Conservation (phyloP, 1,140 invertebrate species). For the Pomacea maculata region DNA sequence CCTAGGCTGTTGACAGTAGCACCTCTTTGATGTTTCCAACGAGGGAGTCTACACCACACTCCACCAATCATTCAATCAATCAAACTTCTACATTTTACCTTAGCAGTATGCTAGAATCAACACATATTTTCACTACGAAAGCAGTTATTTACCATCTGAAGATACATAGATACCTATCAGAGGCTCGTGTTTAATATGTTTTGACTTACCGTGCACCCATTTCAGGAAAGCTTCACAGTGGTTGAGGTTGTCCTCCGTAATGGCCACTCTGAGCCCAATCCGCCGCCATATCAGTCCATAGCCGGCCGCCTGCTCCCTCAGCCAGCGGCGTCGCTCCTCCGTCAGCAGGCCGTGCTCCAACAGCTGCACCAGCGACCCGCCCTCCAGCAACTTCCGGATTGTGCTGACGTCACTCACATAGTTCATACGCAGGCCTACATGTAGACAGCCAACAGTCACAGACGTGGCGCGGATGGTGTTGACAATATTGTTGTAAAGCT, state of each 20-base stretch:
- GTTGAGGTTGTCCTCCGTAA: background rate
- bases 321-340: slow-evolving; percentile 1
- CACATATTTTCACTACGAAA: background rate
- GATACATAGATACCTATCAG: background rate
- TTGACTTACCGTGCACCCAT: background rate
- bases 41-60: background rate
- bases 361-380: background rate
- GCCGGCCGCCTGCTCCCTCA: background rate
- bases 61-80: background rate
- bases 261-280: background rate
- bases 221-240: slow-evolving; percentile 7
- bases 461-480: background rate
- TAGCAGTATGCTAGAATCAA: too few species aligned
- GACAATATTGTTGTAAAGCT: background rate
- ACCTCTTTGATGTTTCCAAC: too few species aligned
- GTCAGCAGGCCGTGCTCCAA: slow-evolving; percentile 10
- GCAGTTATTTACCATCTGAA: background rate
- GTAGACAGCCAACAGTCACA: slow-evolving; percentile 3
- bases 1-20: too few species aligned
- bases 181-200: background rate
- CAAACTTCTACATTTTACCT: too few species aligned
- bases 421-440: slow-evolving; percentile 1
- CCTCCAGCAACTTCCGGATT: slow-evolving; percentile 2
- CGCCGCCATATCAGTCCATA: slow-evolving; percentile 1
- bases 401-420: background rate